Conservation (phyloP, 37 sponge, comb jelly and placozoan species). For the Ephydatia muelleri region DNA sequence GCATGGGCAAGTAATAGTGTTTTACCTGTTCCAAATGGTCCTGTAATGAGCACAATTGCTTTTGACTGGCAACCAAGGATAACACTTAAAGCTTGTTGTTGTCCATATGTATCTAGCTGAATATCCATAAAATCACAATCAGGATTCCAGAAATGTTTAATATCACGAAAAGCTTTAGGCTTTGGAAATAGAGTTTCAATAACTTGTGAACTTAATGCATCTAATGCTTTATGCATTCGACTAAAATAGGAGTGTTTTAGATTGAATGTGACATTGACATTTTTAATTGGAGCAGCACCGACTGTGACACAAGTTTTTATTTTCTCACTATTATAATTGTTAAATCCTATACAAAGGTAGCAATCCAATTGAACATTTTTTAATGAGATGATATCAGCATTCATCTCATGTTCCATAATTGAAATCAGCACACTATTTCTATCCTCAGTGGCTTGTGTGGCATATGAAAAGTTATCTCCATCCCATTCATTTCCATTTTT, state of each 20-base stretch:
- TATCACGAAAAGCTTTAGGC: not conserved
- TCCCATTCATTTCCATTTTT: not conserved
- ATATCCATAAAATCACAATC: not conserved
- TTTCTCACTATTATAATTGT: not conserved
- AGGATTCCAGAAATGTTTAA: not conserved
- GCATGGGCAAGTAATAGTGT: constrained; percentile 31
- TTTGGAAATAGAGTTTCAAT: not conserved
- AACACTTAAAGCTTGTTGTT: constrained; percentile 11
- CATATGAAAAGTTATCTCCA: not conserved
- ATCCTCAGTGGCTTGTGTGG: not conserved
- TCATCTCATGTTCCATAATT: not conserved
- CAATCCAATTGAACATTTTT: not conserved
- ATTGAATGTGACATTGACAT: constrained; percentile 14
- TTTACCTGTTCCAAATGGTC: constrained; percentile 59
- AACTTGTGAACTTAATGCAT: not conserved
- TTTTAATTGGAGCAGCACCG: not conserved
- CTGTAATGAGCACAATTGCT: constrained; percentile 32
- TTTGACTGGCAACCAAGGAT: not conserved
- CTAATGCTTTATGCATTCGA: constrained; percentile 34
- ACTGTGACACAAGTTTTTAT: not conserved
- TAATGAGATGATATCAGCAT: not conserved
- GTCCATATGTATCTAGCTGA: not conserved
- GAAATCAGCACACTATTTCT: not conserved
- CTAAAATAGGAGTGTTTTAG: constrained; percentile 42
- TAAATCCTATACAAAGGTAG: not conserved